These are phyloP conservation scores for Corythornis cristatus DNA, from an alignment of 2,113 vertebrate species.

Conservation along the genomic window DNA sequence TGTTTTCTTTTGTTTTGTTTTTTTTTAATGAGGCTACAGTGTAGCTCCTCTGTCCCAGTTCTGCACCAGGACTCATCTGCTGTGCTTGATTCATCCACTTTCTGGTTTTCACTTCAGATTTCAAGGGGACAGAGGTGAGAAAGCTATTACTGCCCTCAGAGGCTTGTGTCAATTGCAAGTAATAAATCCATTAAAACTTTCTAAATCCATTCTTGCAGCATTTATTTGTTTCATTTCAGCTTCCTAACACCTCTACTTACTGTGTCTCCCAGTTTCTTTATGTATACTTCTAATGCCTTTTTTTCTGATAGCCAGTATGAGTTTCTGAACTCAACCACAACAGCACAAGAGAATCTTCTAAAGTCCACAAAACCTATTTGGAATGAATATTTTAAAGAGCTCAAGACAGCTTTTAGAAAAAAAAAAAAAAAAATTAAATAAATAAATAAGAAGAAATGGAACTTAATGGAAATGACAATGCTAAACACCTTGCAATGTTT, in stretches of 20 bases:
- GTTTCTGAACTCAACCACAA: not conserved
- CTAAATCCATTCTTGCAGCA: not conserved
- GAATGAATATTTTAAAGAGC: not conserved
- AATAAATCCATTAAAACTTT: not conserved
- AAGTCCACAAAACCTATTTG: not conserved
- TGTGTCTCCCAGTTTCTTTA: not conserved
- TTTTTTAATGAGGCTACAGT: not conserved
- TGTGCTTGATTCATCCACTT: not conserved
- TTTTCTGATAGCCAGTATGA: not conserved
- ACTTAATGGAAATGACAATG: not conserved
- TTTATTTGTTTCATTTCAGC: not conserved
- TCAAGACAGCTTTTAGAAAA: not conserved
- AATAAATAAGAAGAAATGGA: not conserved
- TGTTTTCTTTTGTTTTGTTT: too few relatives aligned
- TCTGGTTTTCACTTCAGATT: not conserved
- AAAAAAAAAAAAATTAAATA: not conserved
- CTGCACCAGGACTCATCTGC: not conserved
- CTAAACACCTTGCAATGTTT: not conserved
- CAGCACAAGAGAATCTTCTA: not conserved
- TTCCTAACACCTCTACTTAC: not conserved
- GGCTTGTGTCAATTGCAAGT: not conserved
- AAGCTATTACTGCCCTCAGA: not conserved
- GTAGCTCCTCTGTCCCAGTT: not conserved
- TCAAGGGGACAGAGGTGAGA: not conserved
- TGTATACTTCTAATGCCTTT: not conserved